phyloP scores from a whole-genome alignment of 1,140 invertebrate species.

The Sinella curviseta region DNA sequence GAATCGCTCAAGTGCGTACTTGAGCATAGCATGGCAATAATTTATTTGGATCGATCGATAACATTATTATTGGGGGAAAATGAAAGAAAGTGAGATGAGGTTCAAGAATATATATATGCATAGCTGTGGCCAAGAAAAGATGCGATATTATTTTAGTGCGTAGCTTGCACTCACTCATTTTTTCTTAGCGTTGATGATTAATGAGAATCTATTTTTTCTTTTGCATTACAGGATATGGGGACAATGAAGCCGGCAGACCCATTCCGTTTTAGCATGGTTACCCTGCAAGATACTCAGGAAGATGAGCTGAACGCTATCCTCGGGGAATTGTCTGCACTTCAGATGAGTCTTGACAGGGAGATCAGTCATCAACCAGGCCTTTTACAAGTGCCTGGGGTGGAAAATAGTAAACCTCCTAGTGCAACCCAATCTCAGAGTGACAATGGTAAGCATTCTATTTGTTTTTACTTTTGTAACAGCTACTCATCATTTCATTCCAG shows the following conservation, averaged over 20 bases:
- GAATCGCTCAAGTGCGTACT: not conserved
- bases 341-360: conserved; percentile 70
- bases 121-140: not conserved
- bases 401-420: not conserved
- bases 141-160: not conserved
- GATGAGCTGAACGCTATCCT: conserved; percentile 93
- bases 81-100: no score
- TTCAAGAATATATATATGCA: no score
- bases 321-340: conserved; percentile 87
- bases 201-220: not conserved
- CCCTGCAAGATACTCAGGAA: conserved; percentile 76
- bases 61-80: no score
- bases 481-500: not conserved
- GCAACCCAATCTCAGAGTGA: conserved; percentile 5
- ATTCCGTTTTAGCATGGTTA: conserved; percentile 44
- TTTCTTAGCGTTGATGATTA: not conserved
- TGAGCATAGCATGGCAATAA: not conserved
- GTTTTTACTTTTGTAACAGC: no score
- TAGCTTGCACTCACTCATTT: not conserved
- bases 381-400: conserved; percentile 48
- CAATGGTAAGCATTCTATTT: conserved; percentile 29
- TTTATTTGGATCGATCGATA: conserved; percentile 11
- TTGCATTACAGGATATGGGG: conserved; percentile 42
- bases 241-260: conserved; percentile 41
- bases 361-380: conserved; percentile 60